Percentiles rank a stretch among this genome's conserved stretches.
Conservation (phyloP, 2,797 vertebrate genomes). For the Sebastes cheni region DNA sequence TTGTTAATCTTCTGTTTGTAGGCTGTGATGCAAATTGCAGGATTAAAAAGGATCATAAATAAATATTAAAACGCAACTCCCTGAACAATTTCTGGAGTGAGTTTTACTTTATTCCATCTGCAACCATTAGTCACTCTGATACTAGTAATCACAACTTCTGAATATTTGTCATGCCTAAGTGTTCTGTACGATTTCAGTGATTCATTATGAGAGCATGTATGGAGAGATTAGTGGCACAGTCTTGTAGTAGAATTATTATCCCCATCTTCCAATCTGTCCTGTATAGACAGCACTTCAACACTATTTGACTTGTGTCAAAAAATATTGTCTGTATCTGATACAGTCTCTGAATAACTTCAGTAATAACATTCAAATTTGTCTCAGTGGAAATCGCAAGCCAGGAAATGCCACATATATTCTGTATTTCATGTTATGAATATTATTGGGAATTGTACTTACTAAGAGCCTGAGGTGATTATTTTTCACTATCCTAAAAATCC, state of each 20-base stretch:
- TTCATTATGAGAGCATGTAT: conserved; percentile 20
- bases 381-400: background rate
- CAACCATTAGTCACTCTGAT: conserved; percentile 16
- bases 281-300: background rate
- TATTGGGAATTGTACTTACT: background rate
- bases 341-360: background rate
- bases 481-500: conserved; percentile 8
- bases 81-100: conserved; percentile 18
- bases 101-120: conserved; percentile 1
- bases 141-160: conserved; percentile 21
- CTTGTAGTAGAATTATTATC: conserved; percentile 2
- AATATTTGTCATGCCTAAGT: conserved; percentile 34
- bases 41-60: conserved; percentile 20
- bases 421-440: conserved; percentile 1
- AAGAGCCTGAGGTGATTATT: conserved; percentile 15
- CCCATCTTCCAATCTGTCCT: background rate
- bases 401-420: background rate
- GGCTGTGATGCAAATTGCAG: conserved; percentile 28
- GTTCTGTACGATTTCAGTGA: conserved; percentile 17
- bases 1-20: background rate
- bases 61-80: conserved; percentile 28
- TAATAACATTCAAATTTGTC: conserved; percentile 8
- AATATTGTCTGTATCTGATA: background rate
- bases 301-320: conserved; percentile 15
- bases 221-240: conserved; percentile 4